These are phyloP conservation scores for Pecten maximus DNA, from an alignment of 2,888 invertebrate genomes.

Conservation along the genomic window DNA sequence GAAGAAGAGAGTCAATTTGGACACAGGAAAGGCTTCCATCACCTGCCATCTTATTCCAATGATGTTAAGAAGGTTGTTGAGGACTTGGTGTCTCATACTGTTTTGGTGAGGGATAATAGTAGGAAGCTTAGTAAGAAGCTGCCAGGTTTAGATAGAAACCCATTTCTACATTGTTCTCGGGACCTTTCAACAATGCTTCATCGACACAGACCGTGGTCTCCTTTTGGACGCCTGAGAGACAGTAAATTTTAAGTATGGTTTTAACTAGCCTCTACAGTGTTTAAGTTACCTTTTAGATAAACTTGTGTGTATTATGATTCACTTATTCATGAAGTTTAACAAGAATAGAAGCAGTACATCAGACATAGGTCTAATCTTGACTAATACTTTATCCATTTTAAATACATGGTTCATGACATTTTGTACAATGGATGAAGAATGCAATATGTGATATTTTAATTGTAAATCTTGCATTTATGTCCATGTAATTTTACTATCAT, in stretches of 20 bases:
- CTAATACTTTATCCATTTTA: no score
- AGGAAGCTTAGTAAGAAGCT: not conserved
- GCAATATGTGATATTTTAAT: no score
- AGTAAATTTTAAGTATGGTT: conserved; percentile 30
- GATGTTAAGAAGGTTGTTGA: conserved; percentile 46
- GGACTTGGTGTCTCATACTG: conserved; percentile 38
- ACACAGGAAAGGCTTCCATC: conserved; percentile 47
- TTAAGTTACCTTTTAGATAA: no score
- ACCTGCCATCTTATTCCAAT: conserved; percentile 42
- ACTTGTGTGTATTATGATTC: no score
- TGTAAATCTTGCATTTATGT: no score
- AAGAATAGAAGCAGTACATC: no score
- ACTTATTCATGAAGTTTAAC: no score
- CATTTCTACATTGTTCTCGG: conserved; percentile 31
- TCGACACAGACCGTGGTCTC: conserved; percentile 42
- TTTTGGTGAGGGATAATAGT: not conserved
- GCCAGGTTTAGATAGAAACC: conserved; percentile 37
- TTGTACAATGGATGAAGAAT: no score
- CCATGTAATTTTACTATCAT: no score
- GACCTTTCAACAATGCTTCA: conserved; percentile 44
- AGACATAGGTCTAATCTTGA: no score
- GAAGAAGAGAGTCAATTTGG: conserved; percentile 7
- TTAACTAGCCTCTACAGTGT: not conserved
- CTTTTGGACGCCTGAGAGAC: conserved; percentile 41
- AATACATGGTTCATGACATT: no score